A percentile compares a stretch with the other conserved stretches of the same genome.
Evolutionary conservation across 2,888 invertebrate genomes (phyloP).

Genomic region (Drosophila prolongata): DNA sequence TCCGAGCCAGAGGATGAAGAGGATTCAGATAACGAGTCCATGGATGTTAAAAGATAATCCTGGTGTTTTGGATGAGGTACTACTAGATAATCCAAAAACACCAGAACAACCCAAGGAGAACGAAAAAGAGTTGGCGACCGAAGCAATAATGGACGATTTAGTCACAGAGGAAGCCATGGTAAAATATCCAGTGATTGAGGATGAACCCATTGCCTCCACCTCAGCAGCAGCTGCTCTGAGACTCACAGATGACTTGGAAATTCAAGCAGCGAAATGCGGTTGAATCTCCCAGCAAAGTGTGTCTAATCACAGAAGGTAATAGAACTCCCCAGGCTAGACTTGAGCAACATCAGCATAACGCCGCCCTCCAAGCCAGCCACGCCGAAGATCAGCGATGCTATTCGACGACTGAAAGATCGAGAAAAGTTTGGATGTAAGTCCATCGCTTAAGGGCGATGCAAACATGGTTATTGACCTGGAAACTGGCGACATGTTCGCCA

Average conservation of each 20-base stretch:
- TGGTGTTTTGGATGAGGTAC: constrained; percentile 12
- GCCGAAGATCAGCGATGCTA: constrained; percentile 63
- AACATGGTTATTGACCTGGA: constrained; percentile 88
- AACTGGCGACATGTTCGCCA: constrained; percentile 83
- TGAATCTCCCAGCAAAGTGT: constrained; percentile 37
- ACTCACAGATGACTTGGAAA: background rate
- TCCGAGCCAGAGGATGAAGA: constrained; percentile 83
- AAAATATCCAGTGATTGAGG: background rate
- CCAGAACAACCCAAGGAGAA: background rate
- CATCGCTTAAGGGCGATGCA: constrained; percentile 86
- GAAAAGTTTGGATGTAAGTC: constrained; percentile 79
- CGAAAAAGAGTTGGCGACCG: background rate
- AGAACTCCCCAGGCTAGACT: constrained; percentile 75
- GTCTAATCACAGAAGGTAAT: constrained; percentile 64
- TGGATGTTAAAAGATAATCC: constrained; percentile 36
- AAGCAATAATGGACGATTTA: background rate
- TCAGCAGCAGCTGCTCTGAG: constrained; percentile 13
- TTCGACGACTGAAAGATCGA: constrained; percentile 66
- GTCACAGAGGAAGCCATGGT: background rate
- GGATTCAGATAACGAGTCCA: constrained; percentile 33
- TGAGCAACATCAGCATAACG: constrained; percentile 62
- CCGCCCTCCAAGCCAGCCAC: constrained; percentile 56
- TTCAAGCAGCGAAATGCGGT: background rate
- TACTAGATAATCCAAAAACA: background rate
- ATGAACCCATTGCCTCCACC: constrained; percentile 26